Percentiles rank a stretch among this genome's conserved stretches.
Conservation (phyloP, 2,113 vertebrate genomes). For the Loxodonta africana region DNA sequence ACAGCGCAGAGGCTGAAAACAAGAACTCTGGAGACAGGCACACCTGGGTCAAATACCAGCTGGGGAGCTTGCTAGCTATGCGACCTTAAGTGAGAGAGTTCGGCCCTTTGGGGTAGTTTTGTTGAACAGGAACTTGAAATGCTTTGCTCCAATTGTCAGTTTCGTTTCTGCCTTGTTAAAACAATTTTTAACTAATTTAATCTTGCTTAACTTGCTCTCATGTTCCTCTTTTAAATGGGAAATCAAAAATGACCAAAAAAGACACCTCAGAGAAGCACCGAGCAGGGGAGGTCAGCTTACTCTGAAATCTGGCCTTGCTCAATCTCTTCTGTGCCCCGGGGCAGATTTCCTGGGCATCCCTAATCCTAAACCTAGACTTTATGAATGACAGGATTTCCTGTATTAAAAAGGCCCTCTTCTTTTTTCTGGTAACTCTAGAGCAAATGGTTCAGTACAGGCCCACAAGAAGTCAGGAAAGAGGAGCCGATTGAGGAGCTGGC, state of each 20-base stretch:
- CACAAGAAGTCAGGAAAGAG: background rate
- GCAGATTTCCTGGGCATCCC: background rate
- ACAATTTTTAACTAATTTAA: background rate
- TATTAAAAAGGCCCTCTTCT: background rate
- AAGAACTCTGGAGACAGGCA: too few relatives aligned
- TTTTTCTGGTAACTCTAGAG: background rate
- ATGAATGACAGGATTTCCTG: background rate
- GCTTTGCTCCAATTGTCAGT: slow-evolving; percentile 43
- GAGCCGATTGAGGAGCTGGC: background rate
- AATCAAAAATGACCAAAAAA: slow-evolving; percentile 69
- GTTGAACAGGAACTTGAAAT: background rate
- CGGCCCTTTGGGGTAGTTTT: background rate
- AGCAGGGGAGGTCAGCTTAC: background rate
- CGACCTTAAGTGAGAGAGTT: background rate
- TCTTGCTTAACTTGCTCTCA: slow-evolving; percentile 34
- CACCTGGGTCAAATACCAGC: background rate
- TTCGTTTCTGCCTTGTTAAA: slow-evolving; percentile 70
- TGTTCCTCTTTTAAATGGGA: slow-evolving; percentile 71
- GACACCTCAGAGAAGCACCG: background rate
- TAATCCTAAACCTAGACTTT: background rate
- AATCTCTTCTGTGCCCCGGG: background rate
- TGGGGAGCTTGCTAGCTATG: background rate
- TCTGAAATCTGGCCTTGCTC: background rate
- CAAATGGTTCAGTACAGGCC: background rate
- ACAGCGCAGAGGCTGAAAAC: background rate